Base-by-base conservation (phyloP, 2,113 vertebrate species). In the Cavia porcellus region DNA sequence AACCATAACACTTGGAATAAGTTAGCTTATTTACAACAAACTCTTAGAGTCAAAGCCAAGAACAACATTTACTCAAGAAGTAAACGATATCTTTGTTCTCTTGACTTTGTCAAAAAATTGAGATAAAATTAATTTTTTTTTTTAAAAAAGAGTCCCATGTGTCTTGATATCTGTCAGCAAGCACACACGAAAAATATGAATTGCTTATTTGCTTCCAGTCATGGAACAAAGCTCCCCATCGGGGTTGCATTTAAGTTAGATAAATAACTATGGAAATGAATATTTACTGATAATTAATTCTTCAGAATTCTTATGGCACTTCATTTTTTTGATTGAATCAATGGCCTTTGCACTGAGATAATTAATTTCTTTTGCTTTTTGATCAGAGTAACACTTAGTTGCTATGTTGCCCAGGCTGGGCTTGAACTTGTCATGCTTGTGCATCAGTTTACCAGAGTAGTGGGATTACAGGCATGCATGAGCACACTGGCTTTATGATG, bases 41-140 rank as follows among this genome's bases (percentile, higher is more conserved):
- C 12, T 52, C 11, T 13, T 52, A 47, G 19, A 68, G 0, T 20
- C 42, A 28, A 77, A 3, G 10, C 5, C 13, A 35, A 55, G 38
- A 84, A 74, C 72, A 80, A 62, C 15, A 47, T 64, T 62, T 62
- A 9, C 91, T 74, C 62, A 64, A 85, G 66, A 74, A 70, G 19
- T 62, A 82, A 85, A 35, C 38, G 9, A 79, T 13, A 12, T 88
- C 52, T 20, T 55, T 85, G 10, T 87, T 61, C 32, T 79, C 28
- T 15, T 82, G 52, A 38, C 80, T 72, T 75, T 66, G 22, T 84
- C 47, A 82, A 59, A 28, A 89, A 30, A 30, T 64, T 8, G 13
- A 89, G 47, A 52, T 45, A 68, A 92, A 80, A 64, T 68, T 92
- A 86, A 84, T 68, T 87, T 86, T 79, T 32, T 68, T 79, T n/a